Base-by-base conservation (phyloP, 2,113 vertebrate genomes). In the Hemicordylus capensis region DNA sequence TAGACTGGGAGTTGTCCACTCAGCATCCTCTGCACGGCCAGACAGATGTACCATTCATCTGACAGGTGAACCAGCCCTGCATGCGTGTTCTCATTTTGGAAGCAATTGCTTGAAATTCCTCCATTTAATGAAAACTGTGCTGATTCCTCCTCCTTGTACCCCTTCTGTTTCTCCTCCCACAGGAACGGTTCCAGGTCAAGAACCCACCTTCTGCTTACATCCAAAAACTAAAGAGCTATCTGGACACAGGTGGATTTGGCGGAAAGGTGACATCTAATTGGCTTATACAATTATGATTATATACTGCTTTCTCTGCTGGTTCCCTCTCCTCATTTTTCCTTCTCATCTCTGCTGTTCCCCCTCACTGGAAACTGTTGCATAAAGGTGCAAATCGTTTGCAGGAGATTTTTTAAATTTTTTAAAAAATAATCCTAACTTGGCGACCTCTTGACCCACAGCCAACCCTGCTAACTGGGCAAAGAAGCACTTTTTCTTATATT, bases 161-260 rank as follows among this genome's bases (percentile, higher is more conserved):
- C 86, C 24, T 66, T 39, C 3, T 34, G 3, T 11, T 77, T 85
- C 54, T 17, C 39, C 12, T 72, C 77, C 84, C 1, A 22, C 76
- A 99, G 98, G 98, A 98, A 86, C 96, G 98, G 31, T 98, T 99
- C 93, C 97, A 98, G 92, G 98, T 98, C 89, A 98, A 97, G 91
- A 98, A 98, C 88, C 98, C 98, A 0, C 98, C 98, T 0, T 96
- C 97, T 0, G 96, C 97, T 20, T 99, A 99, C 90, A 95, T 99
- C 95, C 97, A 97, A 93, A 99, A 99, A 94, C 96, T 99, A 92
- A 98, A 91, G 95, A 96, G 96, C 90, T 96, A 95, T 87, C 83
- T 98, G 92, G 98, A 99, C 78, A 97, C 97, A 0, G 97, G 98
- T 0, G 98, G 97, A 0, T 97, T 98, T 48, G 94, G 97, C 93